Conservation (phyloP, 2,797 vertebrate species). For the Lepus oiostolus region DNA sequence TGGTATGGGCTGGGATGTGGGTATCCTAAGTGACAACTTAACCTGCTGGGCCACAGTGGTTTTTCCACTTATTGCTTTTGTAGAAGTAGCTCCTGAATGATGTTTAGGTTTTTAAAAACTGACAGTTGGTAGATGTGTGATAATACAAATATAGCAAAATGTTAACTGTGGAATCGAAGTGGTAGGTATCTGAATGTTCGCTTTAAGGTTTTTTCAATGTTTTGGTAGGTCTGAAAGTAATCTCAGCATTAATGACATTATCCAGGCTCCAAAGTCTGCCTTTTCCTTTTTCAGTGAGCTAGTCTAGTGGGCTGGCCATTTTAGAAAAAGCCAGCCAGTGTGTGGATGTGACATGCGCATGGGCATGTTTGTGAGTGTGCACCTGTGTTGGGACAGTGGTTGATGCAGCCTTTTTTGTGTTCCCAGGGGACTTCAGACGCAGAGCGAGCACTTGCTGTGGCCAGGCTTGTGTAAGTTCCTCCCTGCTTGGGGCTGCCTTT, state of each 20-base stretch:
- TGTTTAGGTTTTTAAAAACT: slow-evolving; percentile 2
- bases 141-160: slow-evolving; percentile 50
- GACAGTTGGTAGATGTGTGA: background rate
- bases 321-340: background rate
- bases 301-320: background rate
- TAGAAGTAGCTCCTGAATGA: slow-evolving; percentile 45
- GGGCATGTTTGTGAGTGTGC: background rate
- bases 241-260: background rate
- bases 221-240: slow-evolving; percentile 41
- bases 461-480: slow-evolving; percentile 94
- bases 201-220: background rate
- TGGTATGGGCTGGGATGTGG: too few species aligned
- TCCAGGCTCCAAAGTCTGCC: background rate
- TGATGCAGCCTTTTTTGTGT: slow-evolving; percentile 73
- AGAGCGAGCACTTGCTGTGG: slow-evolving; percentile 94
- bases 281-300: background rate
- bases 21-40: too few species aligned
- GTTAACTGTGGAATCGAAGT: slow-evolving; percentile 37
- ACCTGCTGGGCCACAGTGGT: too few species aligned
- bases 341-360: background rate
- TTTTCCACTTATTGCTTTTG: background rate
- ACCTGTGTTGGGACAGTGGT: slow-evolving; percentile 55
- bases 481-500: slow-evolving; percentile 8
- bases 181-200: slow-evolving; percentile 23
- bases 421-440: slow-evolving; percentile 95